Percentiles rank a stretch among this genome's conserved stretches.
Conservation (phyloP, 2,888 invertebrate genomes). For the Drosophila melanocephala region DNA sequence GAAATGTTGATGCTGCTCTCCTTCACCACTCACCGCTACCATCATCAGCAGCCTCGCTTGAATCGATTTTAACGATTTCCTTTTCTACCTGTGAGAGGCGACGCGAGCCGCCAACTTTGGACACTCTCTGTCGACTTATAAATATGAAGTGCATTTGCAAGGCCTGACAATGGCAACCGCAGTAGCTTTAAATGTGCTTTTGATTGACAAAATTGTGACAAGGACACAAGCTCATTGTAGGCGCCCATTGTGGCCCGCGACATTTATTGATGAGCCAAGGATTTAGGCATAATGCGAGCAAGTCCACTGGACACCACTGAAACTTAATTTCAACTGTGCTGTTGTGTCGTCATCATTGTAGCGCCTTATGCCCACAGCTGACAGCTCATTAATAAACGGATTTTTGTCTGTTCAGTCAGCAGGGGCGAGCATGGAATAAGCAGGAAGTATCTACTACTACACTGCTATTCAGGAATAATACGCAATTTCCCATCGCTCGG, state of each 20-base stretch:
- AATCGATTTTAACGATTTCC: constrained; percentile 78
- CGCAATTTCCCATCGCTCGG: constrained; percentile 22
- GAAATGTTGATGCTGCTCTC: constrained; percentile 15
- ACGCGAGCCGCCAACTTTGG: constrained; percentile 34
- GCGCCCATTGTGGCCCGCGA: constrained; percentile 39
- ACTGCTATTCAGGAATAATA: constrained; percentile 6
- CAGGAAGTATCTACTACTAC: constrained; percentile 1
- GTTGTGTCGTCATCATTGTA: constrained; percentile 48
- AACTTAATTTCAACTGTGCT: constrained; percentile 37
- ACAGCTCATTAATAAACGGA: constrained; percentile 78
- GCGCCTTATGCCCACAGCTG: constrained; percentile 35
- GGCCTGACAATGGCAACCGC: constrained; percentile 21
- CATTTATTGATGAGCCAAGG: constrained; percentile 75
- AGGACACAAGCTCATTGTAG: constrained; percentile 58
- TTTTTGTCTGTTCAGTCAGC: constrained; percentile 45
- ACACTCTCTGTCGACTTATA: constrained; percentile 67
- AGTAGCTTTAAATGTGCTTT: constrained; percentile 44
- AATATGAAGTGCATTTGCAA: constrained; percentile 72
- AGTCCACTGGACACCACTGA: constrained; percentile 18
- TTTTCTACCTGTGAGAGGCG: constrained; percentile 42
- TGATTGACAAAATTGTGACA: constrained; percentile 80
- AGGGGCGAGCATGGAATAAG: not conserved
- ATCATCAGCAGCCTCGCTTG: constrained; percentile 23
- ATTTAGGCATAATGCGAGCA: constrained; percentile 33
- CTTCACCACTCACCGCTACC: not conserved